Evolutionary conservation across 2,888 invertebrate species (phyloP).

Genomic region (Holacanthella duospinosa): DNA sequence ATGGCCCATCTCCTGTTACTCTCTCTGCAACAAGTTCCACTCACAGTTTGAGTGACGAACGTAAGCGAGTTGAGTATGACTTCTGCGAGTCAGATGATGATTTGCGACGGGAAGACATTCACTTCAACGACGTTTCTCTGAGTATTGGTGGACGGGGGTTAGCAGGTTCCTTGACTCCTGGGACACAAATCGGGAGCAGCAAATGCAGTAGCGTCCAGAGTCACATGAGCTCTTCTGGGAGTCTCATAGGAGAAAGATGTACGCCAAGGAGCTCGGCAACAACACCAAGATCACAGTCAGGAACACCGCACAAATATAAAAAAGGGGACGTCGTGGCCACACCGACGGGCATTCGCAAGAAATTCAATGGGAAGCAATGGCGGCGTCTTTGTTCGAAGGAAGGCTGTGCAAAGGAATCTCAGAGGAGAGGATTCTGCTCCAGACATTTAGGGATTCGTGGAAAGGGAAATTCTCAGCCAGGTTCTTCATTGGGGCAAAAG

Average conservation of each 20-base stretch:
- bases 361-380: constrained; percentile 99
- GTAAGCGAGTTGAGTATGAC: constrained; percentile 54
- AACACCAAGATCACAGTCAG: constrained; percentile 71
- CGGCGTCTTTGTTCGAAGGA: constrained; percentile 89
- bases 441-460: constrained; percentile 87
- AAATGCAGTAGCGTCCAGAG: constrained; percentile 85
- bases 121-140: constrained; percentile 46
- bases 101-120: constrained; percentile 71
- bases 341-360: constrained; percentile 91
- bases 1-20: constrained; percentile 41
- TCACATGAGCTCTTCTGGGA: constrained; percentile 73
- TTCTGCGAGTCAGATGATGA: constrained; percentile 84
- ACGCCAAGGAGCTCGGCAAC: constrained; percentile 55
- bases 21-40: constrained; percentile 41
- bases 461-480: constrained; percentile 43
- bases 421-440: constrained; percentile 91
- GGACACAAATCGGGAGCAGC: constrained; percentile 53
- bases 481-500: constrained; percentile 22
- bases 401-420: constrained; percentile 92
- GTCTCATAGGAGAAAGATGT: constrained; percentile 65
- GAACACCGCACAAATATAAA: constrained; percentile 89
- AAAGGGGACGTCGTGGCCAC: constrained; percentile 94
- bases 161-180: constrained; percentile 32
- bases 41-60: constrained; percentile 43
- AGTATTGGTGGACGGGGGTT: constrained; percentile 31